These are phyloP conservation scores for Numida meleagris DNA, from an alignment of 2,113 vertebrate genomes.

Conservation along the genomic window DNA sequence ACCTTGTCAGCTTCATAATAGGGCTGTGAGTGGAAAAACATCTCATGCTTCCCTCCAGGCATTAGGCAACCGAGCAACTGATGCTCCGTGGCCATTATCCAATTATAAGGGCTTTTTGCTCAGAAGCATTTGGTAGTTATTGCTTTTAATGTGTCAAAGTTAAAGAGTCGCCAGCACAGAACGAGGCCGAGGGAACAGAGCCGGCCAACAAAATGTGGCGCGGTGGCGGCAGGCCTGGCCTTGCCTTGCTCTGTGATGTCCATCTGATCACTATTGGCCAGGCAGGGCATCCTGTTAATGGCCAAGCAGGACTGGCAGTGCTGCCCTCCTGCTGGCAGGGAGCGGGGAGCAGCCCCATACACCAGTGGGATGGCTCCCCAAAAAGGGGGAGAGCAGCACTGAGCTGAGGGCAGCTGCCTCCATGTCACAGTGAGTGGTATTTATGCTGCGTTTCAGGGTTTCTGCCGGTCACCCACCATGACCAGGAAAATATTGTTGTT, in stretches of 20 bases:
- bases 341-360: neutral
- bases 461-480: neutral
- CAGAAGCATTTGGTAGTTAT: neutral
- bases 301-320: neutral
- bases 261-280: slow-evolving; percentile 15
- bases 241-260: neutral
- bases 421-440: rapidly evolving
- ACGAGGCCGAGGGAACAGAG: neutral
- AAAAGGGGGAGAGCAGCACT: neutral
- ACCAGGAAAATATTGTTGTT: neutral
- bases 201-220: neutral
- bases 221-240: neutral
- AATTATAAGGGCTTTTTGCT: slow-evolving; percentile 37
- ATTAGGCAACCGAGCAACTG: neutral
- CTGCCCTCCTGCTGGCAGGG: neutral
- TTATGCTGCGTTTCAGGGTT: neutral
- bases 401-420: neutral
- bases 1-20: slow-evolving; percentile 59
- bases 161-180: neutral
- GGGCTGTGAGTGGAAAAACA: slow-evolving; percentile 36
- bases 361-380: neutral
- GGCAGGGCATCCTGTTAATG: slow-evolving; percentile 51
- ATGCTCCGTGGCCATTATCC: slow-evolving; percentile 45
- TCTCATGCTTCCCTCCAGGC: slow-evolving; percentile 36
- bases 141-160: slow-evolving; percentile 12